Base-by-base conservation (phyloP, 2,797 vertebrate species). In the Rhinogobio ventralis region DNA sequence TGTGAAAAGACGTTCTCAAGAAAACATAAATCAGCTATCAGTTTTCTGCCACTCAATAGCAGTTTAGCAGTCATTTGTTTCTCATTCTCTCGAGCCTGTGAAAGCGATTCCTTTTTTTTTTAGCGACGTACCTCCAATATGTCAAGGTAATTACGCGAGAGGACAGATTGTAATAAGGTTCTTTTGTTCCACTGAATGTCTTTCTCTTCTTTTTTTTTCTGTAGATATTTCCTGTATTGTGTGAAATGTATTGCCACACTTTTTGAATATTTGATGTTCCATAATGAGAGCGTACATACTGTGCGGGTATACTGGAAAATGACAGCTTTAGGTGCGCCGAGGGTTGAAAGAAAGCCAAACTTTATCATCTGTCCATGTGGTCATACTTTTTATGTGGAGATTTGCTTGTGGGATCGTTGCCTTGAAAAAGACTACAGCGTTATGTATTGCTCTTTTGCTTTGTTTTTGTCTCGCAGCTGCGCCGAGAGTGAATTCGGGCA, bases 121-220 rank as follows among this genome's bases (percentile, higher is more conserved):
- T 60, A 66, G 85, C 81, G 60, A 82, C 76, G 82, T 89, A 91
- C 86, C 89, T 89, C 89, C 80, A 69, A 83, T 85, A 88, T 83
- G 83, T 88, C 84, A 84, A 84, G 83, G 85, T 87, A 89, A 87
- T 85, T 79, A 83, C 57, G 28, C 28, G 64, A 85, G 82, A 85
- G 80, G 77, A 87, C 81, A 81, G 36, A 75, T 85, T 79, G 79
- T 81, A 84, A 85, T 80, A 82, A 82, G 67, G 82, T 85, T 85
- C 53, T 79, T 73, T 69, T 75, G 73, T 78, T 87, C 71, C 85
- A 83, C 89, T 86, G 85, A 86, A 68, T 83, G 86, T 85, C 49
- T 81, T 74, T 85, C 85, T 88, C 67, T 75, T 86, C 42, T 86
- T 81, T 79, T 88, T n/a, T 82, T 64, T 17, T 17, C 64, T 87